Evolutionary conservation across 2,797 vertebrate genomes (phyloP), one percentile per base, ranked within the genome.

Genomic region (Gambusia yucatana): DNA sequence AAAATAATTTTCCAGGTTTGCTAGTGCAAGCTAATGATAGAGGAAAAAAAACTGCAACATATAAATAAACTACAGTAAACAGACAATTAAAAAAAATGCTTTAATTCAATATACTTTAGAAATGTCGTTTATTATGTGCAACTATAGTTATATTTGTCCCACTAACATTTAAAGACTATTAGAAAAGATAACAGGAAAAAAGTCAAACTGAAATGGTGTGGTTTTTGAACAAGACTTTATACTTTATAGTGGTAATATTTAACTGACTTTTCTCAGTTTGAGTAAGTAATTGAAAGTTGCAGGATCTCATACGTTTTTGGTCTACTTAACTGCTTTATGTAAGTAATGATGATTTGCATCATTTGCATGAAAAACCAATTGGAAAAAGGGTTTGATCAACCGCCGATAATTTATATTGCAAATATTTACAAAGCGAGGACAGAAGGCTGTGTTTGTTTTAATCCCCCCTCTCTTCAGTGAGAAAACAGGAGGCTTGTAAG

Each of bases 381-480:
- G 41, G 41, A 55, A 55, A 41, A n/a, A 50, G 3, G 13, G 9
- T 77, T 88, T 85, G 33, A 77, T 9, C 17, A 80, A 67, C 65
- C 79, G 85, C 57, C 47, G 47, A 4, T 76, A 74, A 65, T 86
- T 41, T 47, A 39, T 85, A 47, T 77, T 0, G 1, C 41, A 67
- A 4, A 0, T 79, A 75, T 84, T 83, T 89, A 79, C 70, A 83
- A 79, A 78, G 77, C 63, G 77, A 61, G 86, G 81, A 79, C 85
- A 88, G 84, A 88, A 79, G 75, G 70, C 85, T 82, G 73, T 67
- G 78, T 77, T 81, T 84, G 74, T 87, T 79, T 72, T 88, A 85
- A 88, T 90, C 78, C 85, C 46, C 59, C 80, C 55, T 81, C 67
- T 83, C 75, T 75, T 76, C 71, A 78, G 73, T 67, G 83, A 78